These are phyloP conservation scores for Brachionus asplanchnoidis DNA, from an alignment of 1,140 invertebrate species.

Conservation along the genomic window DNA sequence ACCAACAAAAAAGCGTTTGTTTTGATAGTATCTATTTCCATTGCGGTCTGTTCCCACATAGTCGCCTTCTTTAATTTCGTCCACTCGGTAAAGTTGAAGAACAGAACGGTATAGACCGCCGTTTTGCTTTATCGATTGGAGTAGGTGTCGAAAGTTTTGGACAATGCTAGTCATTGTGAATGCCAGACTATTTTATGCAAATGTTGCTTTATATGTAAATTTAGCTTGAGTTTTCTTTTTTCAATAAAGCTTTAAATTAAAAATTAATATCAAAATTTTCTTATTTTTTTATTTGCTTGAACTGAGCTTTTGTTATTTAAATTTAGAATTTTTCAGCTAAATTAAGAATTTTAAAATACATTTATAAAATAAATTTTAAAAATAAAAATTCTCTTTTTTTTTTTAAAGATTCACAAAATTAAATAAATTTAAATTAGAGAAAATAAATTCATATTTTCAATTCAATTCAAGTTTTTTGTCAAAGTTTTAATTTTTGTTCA, in stretches of 20 bases:
- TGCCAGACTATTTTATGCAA: conserved; percentile 1
- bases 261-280: not conserved
- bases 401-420: too few species aligned
- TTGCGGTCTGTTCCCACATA: conserved; percentile 87
- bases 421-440: too few species aligned
- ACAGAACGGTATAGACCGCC: conserved; percentile 9
- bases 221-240: not conserved
- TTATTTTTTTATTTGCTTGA: not conserved
- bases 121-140: conserved; percentile 14
- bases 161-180: conserved; percentile 15
- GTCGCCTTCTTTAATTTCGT: conserved; percentile 77
- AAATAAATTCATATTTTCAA: too few species aligned
- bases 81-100: conserved; percentile 60
- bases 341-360: too few species aligned
- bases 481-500: too few species aligned
- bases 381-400: too few species aligned
- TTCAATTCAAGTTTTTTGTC: too few species aligned
- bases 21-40: conserved; percentile 94
- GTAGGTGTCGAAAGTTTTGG: conserved; percentile 31
- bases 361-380: too few species aligned
- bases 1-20: conserved; percentile 79
- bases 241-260: conserved; percentile 7
- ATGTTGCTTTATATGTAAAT: not conserved
- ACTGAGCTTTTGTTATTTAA: not conserved
- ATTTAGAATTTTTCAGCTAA: not conserved